These are phyloP conservation scores for Girardinus metallicus DNA, from an alignment of 2,797 vertebrate genomes.

Conservation along the genomic window DNA sequence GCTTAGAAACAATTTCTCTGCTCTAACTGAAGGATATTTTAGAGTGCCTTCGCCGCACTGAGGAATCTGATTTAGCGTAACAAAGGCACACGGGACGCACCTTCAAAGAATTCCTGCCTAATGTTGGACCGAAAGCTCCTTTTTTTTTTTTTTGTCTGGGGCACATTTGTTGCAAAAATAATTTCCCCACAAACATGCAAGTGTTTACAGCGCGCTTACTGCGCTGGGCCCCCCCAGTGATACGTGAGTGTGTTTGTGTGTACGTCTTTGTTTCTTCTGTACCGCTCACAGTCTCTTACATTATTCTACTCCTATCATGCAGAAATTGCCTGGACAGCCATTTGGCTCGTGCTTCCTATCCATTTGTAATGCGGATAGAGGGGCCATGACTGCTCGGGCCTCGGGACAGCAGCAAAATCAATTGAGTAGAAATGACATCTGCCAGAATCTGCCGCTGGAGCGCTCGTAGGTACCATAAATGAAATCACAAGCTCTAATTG, in stretches of 20 bases:
- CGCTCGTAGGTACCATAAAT: constrained; percentile 83
- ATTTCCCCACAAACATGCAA: constrained; percentile 19
- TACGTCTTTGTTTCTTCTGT: constrained; percentile 46
- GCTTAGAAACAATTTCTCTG: constrained; percentile 43
- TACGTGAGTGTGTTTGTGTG: constrained; percentile 4
- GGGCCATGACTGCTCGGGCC: constrained; percentile 74
- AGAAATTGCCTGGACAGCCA: constrained; percentile 78
- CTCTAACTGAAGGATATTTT: constrained; percentile 44
- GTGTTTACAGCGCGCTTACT: constrained; percentile 34
- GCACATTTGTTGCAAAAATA: constrained; percentile 22
- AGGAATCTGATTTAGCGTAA: constrained; percentile 26
- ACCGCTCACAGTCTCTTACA: constrained; percentile 60
- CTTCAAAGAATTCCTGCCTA: constrained; percentile 32
- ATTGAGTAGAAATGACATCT: constrained; percentile 89
- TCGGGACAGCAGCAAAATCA: constrained; percentile 83
- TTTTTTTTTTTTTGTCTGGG: constrained; percentile 12
- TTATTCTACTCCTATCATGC: constrained; percentile 76
- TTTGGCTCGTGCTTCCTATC: constrained; percentile 78
- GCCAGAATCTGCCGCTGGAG: constrained; percentile 79
- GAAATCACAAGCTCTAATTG: constrained; percentile 86
- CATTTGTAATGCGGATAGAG: constrained; percentile 81
- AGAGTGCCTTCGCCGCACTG: constrained; percentile 34
- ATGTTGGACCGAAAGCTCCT: constrained; percentile 17
- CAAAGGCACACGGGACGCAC: constrained; percentile 17
- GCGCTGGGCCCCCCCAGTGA: constrained; percentile 18